A percentile compares a stretch with the other conserved stretches of the same genome.
These are phyloP conservation scores for Siniperca knerii DNA, from an alignment of 2,113 vertebrate species.

Conservation along the genomic window DNA sequence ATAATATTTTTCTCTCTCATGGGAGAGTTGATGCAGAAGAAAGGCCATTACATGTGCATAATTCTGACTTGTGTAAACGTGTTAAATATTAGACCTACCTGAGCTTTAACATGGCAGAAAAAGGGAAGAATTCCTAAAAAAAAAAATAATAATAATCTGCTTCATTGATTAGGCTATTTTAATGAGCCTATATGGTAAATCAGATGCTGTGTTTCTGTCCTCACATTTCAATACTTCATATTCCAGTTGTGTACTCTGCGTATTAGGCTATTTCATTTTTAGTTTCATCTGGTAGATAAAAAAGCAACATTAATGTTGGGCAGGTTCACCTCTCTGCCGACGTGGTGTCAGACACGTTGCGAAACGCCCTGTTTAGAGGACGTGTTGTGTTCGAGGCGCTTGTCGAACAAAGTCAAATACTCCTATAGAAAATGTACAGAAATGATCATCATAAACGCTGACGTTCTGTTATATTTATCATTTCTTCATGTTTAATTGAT, in stretches of 20 bases:
- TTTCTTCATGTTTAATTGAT: background rate
- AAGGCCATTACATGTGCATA: background rate
- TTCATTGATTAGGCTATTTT: background rate
- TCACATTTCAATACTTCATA: background rate
- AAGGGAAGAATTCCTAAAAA: background rate
- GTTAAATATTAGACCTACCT: background rate
- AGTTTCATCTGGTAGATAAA: background rate
- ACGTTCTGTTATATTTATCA: background rate
- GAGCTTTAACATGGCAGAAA: background rate
- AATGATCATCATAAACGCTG: background rate
- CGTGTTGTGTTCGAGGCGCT: slow-evolving; percentile 41
- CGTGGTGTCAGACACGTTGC: slow-evolving; percentile 73
- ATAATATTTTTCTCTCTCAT: background rate
- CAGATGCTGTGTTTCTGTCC: background rate
- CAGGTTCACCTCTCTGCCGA: slow-evolving; percentile 52
- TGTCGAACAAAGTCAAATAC: slow-evolving; percentile 28
- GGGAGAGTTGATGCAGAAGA: background rate
- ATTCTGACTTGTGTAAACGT: background rate
- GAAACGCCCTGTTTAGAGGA: slow-evolving; percentile 58
- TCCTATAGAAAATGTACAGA: background rate
- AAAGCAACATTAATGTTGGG: background rate
- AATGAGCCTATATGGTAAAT: background rate
- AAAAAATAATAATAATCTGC: too few relatives aligned
- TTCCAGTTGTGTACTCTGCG: background rate
- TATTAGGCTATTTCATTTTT: background rate